These are phyloP conservation scores for Emys orbicularis DNA, from an alignment of 2,797 vertebrate genomes.

Conservation along the genomic window DNA sequence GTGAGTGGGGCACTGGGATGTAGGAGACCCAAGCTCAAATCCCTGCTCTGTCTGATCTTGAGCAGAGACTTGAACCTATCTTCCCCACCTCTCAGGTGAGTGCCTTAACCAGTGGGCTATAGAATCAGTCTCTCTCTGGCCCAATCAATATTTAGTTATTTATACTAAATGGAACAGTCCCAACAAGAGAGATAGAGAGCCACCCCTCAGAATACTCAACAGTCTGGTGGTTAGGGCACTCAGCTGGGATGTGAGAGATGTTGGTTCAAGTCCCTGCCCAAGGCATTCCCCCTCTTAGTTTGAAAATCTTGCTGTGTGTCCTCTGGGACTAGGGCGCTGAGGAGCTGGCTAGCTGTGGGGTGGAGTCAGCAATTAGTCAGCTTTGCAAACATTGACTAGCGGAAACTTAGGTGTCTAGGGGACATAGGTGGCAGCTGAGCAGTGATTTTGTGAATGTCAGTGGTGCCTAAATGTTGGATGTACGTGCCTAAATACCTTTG, in stretches of 20 bases:
- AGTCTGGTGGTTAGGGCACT: neutral
- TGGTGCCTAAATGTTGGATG: neutral
- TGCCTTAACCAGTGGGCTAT: neutral
- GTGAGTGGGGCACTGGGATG: neutral
- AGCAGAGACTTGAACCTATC: neutral
- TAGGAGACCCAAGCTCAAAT: neutral
- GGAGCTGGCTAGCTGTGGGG: neutral
- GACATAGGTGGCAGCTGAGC: neutral
- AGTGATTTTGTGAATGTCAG: neutral
- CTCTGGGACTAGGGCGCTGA: neutral
- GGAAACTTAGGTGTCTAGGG: no score
- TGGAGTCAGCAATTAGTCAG: neutral
- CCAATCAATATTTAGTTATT: neutral
- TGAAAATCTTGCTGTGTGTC: neutral
- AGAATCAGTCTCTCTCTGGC: neutral
- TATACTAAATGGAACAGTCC: neutral
- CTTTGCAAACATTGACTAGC: neutral
- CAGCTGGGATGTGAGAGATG: neutral
- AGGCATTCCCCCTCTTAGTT: neutral
- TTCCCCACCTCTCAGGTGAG: neutral
- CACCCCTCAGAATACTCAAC: neutral
- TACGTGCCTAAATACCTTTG: neutral
- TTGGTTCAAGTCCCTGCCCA: neutral
- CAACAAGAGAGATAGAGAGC: neutral
- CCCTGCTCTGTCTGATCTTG: neutral